Base-by-base conservation (phyloP, 1,140 invertebrate species). In the Sipha flava region DNA sequence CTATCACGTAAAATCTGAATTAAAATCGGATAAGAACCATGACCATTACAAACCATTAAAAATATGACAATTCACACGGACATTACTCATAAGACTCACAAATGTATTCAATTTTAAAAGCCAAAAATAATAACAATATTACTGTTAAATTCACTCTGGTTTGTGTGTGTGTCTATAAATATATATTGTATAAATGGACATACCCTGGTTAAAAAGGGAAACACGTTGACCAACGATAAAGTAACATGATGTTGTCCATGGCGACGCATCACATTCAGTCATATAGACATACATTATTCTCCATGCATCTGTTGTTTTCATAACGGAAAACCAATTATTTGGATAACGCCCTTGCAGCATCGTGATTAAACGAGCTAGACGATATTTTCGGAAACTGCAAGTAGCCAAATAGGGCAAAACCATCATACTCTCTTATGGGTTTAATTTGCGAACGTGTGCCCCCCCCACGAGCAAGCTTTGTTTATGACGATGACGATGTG, bases 321-420 rank as follows among this genome's bases (percentile, higher is more conserved):
- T 52, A 72, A 72, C 43, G 43, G 68, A 72, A 72, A 72, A 72
- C 68, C 68, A 72, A 72, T 72, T 52, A 72, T 52, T 72, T 66
- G 64, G 64, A 66, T 66, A 66, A 66, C 64, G 34, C 21, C 34
- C 12, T 34, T 16, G 31, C 37, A 21, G 64, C 64, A 66, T 66
- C 37, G 37, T 66, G 64, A 66, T 66, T 66, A 66, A 66, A 66
- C 34, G 64, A 43, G n/a, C 64, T 43, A 34, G 2, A 37, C 64
- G 64, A 66, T 66, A 66, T 66, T 66, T 66, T 66, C 34, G 62
- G 31, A 23, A 26, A 26, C n/a, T 14, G 34, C 34, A 21, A n/a
- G 64, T 2, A 18, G 16, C 4, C 7, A 10, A 43, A 43, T 43
- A 43, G 40, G 40, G 40, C 40, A 7, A 9, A 7, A 43, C 9